Conservation (phyloP, 2,888 invertebrate genomes). For the Pantelozetes paolii region DNA sequence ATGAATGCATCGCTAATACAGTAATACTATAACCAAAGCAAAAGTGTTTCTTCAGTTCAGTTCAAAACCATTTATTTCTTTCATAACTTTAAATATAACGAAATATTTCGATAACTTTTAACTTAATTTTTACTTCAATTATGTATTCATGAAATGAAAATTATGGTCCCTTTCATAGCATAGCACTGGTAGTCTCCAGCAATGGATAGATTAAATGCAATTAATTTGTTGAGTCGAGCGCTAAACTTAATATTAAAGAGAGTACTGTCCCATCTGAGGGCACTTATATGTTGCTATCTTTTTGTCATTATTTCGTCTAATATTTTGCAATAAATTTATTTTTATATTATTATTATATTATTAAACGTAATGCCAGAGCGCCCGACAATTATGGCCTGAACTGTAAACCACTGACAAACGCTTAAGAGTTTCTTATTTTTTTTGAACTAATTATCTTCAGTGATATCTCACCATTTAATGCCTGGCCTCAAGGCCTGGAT, state of each 20-base stretch:
- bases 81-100: background rate
- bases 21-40: constrained; percentile 32
- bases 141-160: constrained; percentile 24
- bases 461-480: constrained; percentile 27
- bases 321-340: constrained; percentile 14
- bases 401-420: background rate
- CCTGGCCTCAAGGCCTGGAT: background rate
- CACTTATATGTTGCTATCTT: background rate
- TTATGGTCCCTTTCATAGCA: background rate
- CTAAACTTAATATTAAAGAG: constrained; percentile 9
- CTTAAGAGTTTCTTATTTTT: background rate
- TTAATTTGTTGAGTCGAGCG: constrained; percentile 27
- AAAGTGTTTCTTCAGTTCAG: background rate
- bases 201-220: background rate
- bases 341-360: background rate
- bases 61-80: background rate
- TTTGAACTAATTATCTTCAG: constrained; percentile 1
- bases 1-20: background rate
- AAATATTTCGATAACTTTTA: background rate
- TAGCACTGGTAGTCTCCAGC: too few species aligned
- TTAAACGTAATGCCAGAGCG: background rate
- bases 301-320: background rate
- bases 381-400: background rate
- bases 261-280: background rate
- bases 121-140: constrained; percentile 17